Percentiles rank a stretch among this genome's conserved stretches.
Conservation (phyloP, 2,797 vertebrate species). For the Phrynocephalus vlangalii region DNA sequence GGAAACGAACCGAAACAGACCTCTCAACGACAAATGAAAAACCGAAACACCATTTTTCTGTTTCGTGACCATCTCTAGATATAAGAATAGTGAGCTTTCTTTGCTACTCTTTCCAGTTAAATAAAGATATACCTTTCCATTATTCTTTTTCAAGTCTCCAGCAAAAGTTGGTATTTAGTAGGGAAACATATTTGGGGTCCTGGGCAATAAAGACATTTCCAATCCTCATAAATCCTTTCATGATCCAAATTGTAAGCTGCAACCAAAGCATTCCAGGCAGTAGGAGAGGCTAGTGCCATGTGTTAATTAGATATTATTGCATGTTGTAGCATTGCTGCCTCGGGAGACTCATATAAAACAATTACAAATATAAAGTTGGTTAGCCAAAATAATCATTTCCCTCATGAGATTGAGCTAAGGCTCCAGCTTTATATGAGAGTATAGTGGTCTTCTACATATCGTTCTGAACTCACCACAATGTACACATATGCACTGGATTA, state of each 20-base stretch:
- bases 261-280: constrained; percentile 46
- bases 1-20: no score
- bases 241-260: constrained; percentile 28
- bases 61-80: no score
- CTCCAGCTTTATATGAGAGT: constrained; percentile 7
- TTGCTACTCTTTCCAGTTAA: constrained; percentile 49
- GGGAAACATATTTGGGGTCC: constrained; percentile 53
- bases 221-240: constrained; percentile 61
- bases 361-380: constrained; percentile 45
- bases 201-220: constrained; percentile 59
- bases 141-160: constrained; percentile 49
- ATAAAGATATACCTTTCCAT: constrained; percentile 46
- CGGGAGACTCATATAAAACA: constrained; percentile 15
- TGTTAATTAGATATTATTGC: constrained; percentile 61
- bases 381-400: constrained; percentile 52
- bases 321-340: constrained; percentile 53
- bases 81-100: neutral
- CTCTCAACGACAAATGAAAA: no score
- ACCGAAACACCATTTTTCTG: no score
- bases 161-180: constrained; percentile 49
- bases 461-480: constrained; percentile 50
- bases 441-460: constrained; percentile 56
- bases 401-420: constrained; percentile 45
- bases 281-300: constrained; percentile 33
- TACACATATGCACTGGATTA: constrained; percentile 3